phyloP scores from a whole-genome alignment of 2,113 vertebrate genomes.

The Pycnonotus jocosus region DNA sequence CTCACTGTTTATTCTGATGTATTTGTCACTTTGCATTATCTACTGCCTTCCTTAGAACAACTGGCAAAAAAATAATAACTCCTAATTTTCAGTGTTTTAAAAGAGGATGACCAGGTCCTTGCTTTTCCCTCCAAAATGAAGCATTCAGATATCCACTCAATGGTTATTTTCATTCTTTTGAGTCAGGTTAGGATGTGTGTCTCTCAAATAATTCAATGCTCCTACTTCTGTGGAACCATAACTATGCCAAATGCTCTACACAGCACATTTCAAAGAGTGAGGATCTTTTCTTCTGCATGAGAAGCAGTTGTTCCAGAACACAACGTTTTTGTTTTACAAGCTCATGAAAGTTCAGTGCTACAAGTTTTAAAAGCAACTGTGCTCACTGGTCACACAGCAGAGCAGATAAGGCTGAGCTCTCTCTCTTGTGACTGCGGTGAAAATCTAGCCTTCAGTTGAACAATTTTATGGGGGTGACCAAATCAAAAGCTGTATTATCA shows the following conservation, averaged over 20 bases:
- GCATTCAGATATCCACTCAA: background rate
- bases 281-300: background rate
- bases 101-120: background rate
- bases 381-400: background rate
- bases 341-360: background rate
- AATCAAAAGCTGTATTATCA: background rate
- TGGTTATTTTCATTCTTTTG: background rate
- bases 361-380: background rate
- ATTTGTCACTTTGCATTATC: background rate
- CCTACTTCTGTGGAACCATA: background rate
- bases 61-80: background rate
- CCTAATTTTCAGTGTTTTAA: background rate
- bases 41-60: background rate
- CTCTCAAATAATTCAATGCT: background rate
- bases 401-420: background rate
- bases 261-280: background rate
- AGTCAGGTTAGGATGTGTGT: background rate
- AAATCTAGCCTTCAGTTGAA: background rate
- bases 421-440: background rate
- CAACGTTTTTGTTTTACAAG: background rate
- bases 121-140: background rate
- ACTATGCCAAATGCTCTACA: background rate
- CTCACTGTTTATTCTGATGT: background rate
- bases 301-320: background rate
- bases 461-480: background rate